phyloP scores from a whole-genome alignment of 1,140 invertebrate species.

The Drosophila sturtevanti region DNA sequence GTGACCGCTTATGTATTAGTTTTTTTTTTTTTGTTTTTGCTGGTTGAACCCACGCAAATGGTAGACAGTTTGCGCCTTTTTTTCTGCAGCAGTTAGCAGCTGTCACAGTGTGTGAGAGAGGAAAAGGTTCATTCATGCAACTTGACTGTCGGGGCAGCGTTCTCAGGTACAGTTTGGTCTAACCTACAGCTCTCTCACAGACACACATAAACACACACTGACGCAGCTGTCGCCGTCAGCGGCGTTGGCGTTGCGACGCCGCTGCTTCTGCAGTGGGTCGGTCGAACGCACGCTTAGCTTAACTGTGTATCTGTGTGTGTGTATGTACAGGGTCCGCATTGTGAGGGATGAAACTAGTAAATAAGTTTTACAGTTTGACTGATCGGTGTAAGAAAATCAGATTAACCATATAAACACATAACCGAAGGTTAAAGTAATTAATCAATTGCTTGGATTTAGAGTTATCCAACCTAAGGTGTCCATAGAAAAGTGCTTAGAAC shows the following conservation, averaged over 20 bases:
- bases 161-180: constrained; percentile 73
- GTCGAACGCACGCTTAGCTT: constrained; percentile 71
- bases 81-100: constrained; percentile 54
- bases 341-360: constrained; percentile 1
- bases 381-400: background rate
- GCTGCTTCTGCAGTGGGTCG: constrained; percentile 48
- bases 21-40: constrained; percentile 57
- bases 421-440: too few species aligned
- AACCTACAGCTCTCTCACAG: constrained; percentile 15
- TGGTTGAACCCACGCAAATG: constrained; percentile 63
- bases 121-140: constrained; percentile 73
- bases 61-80: constrained; percentile 66
- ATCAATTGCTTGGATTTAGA: too few species aligned
- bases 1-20: constrained; percentile 63
- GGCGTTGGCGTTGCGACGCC: constrained; percentile 14
- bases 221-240: constrained; percentile 32
- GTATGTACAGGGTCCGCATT: background rate
- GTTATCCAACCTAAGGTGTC: too few species aligned
- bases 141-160: constrained; percentile 53
- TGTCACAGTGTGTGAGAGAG: constrained; percentile 40
- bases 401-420: too few species aligned
- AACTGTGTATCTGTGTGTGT: constrained; percentile 23
- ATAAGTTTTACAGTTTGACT: background rate
- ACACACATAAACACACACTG: constrained; percentile 16
- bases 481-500: too few species aligned